Percentiles rank a stretch among this genome's conserved stretches.
phyloP scores from a whole-genome alignment of 2,797 vertebrate species.

The Falco cherrug region DNA sequence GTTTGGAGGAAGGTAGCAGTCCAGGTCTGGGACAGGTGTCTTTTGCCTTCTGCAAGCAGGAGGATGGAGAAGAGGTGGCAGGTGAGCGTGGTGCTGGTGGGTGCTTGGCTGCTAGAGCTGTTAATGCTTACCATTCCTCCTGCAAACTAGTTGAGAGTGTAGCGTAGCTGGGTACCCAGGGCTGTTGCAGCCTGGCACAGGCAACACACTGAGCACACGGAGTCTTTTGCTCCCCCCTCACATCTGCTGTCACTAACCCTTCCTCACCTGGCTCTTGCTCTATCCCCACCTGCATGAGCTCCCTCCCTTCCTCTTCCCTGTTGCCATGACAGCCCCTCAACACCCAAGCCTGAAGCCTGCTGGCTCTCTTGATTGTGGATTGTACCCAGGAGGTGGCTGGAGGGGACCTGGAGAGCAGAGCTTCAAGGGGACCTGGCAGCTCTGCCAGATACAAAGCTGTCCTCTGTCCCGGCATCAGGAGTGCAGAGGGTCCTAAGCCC shows the following conservation, averaged over 20 bases:
- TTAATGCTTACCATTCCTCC: background rate
- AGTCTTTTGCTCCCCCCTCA: background rate
- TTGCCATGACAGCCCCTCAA: conserved; percentile 72
- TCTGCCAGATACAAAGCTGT: background rate
- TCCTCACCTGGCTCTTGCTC: background rate
- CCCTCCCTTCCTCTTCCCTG: background rate
- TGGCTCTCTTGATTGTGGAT: conserved; percentile 78
- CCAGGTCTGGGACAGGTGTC: background rate
- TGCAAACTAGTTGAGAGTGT: background rate
- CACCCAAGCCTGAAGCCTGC: conserved; percentile 41
- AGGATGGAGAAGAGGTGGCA: background rate
- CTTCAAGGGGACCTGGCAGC: background rate
- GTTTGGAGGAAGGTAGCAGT: background rate
- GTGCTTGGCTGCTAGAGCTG: background rate
- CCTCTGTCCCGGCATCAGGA: background rate
- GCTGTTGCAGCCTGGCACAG: background rate
- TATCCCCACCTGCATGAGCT: conserved; percentile 36
- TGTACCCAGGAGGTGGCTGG: conserved; percentile 49
- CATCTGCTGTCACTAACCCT: conserved; percentile 50
- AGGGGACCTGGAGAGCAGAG: background rate
- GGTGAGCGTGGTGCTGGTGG: background rate
- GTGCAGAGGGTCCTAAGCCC: background rate
- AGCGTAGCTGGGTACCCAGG: background rate
- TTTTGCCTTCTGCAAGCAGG: background rate
- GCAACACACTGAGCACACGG: background rate